Evolutionary conservation across 2,888 invertebrate species (phyloP).

Genomic region (Drosophila greeni): DNA sequence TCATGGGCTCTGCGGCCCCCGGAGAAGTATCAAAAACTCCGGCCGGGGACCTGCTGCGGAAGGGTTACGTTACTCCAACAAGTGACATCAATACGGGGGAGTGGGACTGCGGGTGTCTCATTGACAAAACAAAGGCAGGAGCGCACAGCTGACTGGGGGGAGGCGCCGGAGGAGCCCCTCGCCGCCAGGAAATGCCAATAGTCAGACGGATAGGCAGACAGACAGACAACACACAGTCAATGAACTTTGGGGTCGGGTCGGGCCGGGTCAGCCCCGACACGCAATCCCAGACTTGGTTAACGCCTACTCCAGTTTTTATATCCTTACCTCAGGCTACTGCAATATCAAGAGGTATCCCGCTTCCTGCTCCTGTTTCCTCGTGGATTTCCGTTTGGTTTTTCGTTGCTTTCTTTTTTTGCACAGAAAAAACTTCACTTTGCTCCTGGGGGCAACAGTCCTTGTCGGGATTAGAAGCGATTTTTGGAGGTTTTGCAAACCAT

Average conservation of each 20-base stretch:
- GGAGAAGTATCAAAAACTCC: conserved; percentile 43
- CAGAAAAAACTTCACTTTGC: conserved; percentile 59
- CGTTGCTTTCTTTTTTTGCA: conserved; percentile 48
- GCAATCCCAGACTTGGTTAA: conserved; percentile 47
- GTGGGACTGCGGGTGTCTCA: conserved; percentile 20
- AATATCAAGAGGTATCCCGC: conserved; percentile 5
- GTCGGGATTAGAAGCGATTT: conserved; percentile 19
- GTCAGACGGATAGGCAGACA: conserved; percentile 28
- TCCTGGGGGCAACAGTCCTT: conserved; percentile 56
- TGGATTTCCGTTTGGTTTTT: conserved; percentile 17
- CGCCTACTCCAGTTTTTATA: conserved; percentile 35
- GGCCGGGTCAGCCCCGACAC: conserved; percentile 49
- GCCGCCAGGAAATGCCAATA: conserved; percentile 59
- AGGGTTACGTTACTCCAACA: conserved; percentile 30
- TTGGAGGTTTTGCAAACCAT: conserved; percentile 55
- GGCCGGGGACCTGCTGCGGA: conserved; percentile 39
- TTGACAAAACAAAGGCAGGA: conserved; percentile 61
- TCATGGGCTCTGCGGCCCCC: conserved; percentile 48
- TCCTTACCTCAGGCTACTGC: conserved; percentile 38
- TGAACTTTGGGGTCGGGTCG: conserved; percentile 56
- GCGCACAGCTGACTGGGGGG: conserved; percentile 47
- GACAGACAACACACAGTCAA: conserved; percentile 52
- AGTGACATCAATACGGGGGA: conserved; percentile 49
- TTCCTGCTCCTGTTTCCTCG: conserved; percentile 11
- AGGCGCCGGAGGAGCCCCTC: not conserved